Base-by-base conservation (phyloP, 1,140 invertebrate species). In the Pogonomyrmex barbatus region DNA sequence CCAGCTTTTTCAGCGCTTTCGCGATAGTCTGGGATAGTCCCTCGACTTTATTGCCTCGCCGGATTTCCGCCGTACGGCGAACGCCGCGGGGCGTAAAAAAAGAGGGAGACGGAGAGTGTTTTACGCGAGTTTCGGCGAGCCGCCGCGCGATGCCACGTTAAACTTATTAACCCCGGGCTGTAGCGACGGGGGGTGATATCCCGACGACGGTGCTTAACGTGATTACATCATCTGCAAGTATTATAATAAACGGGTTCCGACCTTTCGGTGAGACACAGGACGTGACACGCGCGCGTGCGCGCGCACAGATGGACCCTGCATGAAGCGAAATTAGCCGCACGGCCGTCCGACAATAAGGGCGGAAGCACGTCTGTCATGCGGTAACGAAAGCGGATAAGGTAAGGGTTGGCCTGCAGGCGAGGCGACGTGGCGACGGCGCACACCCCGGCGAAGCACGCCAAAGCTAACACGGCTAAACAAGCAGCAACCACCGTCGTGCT, bases 391-490 rank as follows among this genome's bases (percentile, higher is more conserved):
- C 56, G 84, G 87, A 76, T 88, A 89, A 88, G 88, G 77, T 83
- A 87, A 60, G 85, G 60, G 36, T 76, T 83, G 54, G 30, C 52
- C 67, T 56, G 87, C 65, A 89, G 88, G 85, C 77, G 47, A 47
- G 58, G 54, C 39, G 62, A 63, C 56, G 60, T 24, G 24, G 24
- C 24, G 24, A 70, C 73, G 82, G 62, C 0, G 24, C 24, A 24
- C 52, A 45, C 50, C 45, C 50, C 9, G 47, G 47, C 36, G 60
- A 76, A 86, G 71, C 85, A 83, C 73, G 85, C 79, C 88, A 89
- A 89, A 90, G 86, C 86, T 82, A 89, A 90, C 89, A 89, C 70
- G 60, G 70, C 85, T 90, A 87, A 90, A 89, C 86, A 90, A 90
- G 86, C 88, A 89, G 76, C 71, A 87, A 87, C 88, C 79, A 56